Evolutionary conservation across 2,888 invertebrate species (phyloP).

Genomic region (Nymphalis c-album): DNA sequence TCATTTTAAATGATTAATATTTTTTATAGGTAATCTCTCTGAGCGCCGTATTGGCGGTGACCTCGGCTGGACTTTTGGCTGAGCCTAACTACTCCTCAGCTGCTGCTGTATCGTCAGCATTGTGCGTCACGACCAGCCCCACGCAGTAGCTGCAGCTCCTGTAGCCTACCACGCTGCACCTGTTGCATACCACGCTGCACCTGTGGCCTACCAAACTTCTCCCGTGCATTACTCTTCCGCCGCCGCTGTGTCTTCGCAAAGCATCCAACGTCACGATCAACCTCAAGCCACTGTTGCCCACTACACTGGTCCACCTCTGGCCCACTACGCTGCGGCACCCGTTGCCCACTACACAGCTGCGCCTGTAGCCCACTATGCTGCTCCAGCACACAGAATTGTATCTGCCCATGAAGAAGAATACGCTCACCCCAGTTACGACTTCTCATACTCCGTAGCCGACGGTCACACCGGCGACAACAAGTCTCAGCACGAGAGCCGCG

Average conservation of each 20-base stretch:
- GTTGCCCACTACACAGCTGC: too few relatives aligned
- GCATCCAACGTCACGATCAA: slow-evolving; percentile 52
- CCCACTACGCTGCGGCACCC: too few relatives aligned
- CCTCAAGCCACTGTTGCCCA: too few relatives aligned
- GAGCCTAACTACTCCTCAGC: slow-evolving; percentile 63
- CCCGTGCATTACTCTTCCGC: slow-evolving; percentile 61
- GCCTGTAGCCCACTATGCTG: too few relatives aligned
- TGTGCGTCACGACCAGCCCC: slow-evolving; percentile 57
- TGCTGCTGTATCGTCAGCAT: slow-evolving; percentile 65
- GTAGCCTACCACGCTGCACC: slow-evolving; percentile 51
- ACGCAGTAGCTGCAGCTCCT: slow-evolving; percentile 40
- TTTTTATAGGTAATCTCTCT: slow-evolving; percentile 59
- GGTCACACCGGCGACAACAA: too few relatives aligned
- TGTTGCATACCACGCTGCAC: slow-evolving; percentile 48
- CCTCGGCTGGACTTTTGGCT: slow-evolving; percentile 63
- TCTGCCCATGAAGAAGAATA: too few relatives aligned
- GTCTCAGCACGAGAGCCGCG: too few relatives aligned
- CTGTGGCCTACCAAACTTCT: slow-evolving; percentile 45
- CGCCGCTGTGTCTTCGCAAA: slow-evolving; percentile 59
- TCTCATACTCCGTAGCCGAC: too few relatives aligned
- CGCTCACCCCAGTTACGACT: too few relatives aligned
- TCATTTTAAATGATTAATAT: neutral
- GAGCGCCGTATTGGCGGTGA: slow-evolving; percentile 67
- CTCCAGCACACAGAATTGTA: too few relatives aligned
- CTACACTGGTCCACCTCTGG: too few relatives aligned